These are phyloP conservation scores for Hylaeus volcanicus DNA, from an alignment of 1,140 invertebrate species.

Conservation along the genomic window DNA sequence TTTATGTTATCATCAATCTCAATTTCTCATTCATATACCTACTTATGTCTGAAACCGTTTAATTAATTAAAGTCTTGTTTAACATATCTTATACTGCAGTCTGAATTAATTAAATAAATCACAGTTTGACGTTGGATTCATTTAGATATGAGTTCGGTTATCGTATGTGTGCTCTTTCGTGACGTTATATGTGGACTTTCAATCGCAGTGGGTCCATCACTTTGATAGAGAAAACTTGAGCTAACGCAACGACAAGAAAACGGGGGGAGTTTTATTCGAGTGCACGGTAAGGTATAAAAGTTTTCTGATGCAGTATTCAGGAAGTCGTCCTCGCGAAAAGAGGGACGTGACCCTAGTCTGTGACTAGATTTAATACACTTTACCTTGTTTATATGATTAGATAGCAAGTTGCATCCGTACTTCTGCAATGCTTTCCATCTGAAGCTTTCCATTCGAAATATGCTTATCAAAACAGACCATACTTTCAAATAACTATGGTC, in stretches of 20 bases:
- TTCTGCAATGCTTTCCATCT: neutral
- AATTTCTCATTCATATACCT: too few relatives aligned
- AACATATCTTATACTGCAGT: neutral
- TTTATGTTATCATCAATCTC: too few relatives aligned
- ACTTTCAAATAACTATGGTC: neutral
- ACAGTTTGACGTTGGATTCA: neutral
- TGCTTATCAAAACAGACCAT: slow-evolving; percentile 15
- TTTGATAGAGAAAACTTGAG: slow-evolving; percentile 33
- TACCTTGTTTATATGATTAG: neutral
- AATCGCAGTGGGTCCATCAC: slow-evolving; percentile 24
- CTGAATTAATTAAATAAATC: slow-evolving; percentile 11
- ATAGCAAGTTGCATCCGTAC: neutral
- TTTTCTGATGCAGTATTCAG: slow-evolving; percentile 53
- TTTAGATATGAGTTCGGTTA: neutral
- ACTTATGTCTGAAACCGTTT: too few relatives aligned
- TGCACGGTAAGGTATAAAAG: slow-evolving; percentile 43
- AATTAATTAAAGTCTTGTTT: too few relatives aligned
- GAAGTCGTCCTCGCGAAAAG: slow-evolving; percentile 18
- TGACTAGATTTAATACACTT: slow-evolving; percentile 41
- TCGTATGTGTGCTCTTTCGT: neutral
- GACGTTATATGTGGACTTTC: slow-evolving; percentile 6
- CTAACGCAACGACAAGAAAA: slow-evolving; percentile 15
- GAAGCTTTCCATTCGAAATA: neutral
- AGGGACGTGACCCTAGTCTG: neutral
- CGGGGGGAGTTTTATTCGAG: slow-evolving; percentile 22